A percentile compares a stretch with the other conserved stretches of the same genome.
These are phyloP conservation scores for Tribolium castaneum DNA, from an alignment of 1,140 invertebrate species.

Conservation along the genomic window DNA sequence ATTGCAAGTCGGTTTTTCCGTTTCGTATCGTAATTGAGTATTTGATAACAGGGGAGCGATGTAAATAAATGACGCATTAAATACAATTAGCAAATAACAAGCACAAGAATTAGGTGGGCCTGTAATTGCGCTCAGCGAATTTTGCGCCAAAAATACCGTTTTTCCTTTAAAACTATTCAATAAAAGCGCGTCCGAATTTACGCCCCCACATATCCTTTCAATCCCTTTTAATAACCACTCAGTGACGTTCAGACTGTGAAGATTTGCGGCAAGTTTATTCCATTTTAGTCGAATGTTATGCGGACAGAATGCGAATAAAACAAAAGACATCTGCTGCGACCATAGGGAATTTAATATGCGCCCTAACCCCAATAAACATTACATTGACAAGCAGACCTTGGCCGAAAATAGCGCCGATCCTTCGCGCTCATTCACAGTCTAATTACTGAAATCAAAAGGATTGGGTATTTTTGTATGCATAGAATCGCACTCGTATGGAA, in stretches of 20 bases:
- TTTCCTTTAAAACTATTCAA: background rate
- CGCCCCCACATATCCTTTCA: background rate
- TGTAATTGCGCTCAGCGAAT: background rate
- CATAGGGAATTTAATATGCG: slow-evolving; percentile 32
- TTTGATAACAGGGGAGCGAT: background rate
- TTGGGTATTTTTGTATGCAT: background rate
- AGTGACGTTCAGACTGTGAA: background rate
- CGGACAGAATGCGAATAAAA: slow-evolving; percentile 31
- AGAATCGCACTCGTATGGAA: background rate
- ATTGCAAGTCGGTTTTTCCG: too few relatives aligned
- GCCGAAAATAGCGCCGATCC: background rate
- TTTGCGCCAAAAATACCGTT: background rate
- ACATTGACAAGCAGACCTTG: slow-evolving; percentile 22
- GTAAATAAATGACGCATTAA: slow-evolving; percentile 11
- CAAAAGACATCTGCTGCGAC: slow-evolving; percentile 33
- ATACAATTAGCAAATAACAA: background rate
- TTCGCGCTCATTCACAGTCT: background rate
- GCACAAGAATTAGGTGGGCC: background rate
- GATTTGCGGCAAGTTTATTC: slow-evolving; percentile 25
- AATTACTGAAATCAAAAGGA: background rate
- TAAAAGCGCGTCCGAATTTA: background rate
- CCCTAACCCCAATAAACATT: slow-evolving; percentile 33
- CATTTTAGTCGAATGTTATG: slow-evolving; percentile 22
- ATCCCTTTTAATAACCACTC: slow-evolving; percentile 11
- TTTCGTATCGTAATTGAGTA: background rate